Evolutionary conservation across 2,797 vertebrate species (phyloP).

Genomic region (Sphaeramia orbicularis): DNA sequence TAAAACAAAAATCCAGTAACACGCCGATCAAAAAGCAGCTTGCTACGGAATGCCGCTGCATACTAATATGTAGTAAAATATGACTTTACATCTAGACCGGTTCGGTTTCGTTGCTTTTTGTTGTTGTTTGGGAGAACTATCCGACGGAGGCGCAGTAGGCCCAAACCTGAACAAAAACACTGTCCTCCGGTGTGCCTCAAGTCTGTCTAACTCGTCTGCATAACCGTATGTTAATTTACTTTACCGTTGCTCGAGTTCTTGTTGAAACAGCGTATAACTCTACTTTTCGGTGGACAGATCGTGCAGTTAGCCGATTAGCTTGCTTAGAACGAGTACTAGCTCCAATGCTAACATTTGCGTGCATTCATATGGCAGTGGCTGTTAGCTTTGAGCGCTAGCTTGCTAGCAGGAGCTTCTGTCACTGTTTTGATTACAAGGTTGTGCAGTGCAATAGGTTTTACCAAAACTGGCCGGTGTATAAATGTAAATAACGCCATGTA

Average conservation of each 20-base stretch:
- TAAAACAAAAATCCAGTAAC: not conserved
- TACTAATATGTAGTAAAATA: too few species aligned
- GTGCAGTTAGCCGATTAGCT: conserved; percentile 16
- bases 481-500: too few species aligned
- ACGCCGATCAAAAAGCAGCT: rapidly evolving
- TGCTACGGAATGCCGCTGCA: rapidly evolving
- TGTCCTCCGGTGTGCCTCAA: not conserved
- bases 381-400: conserved; percentile 25
- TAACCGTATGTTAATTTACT: too few species aligned
- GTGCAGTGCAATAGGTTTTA: too few species aligned
- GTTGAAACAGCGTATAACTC: rapidly evolving
- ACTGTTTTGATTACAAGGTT: not conserved
- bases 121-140: conserved; percentile 71
- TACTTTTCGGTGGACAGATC: too few species aligned
- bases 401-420: conserved; percentile 14
- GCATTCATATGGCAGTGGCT: conserved; percentile 16
- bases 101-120: conserved; percentile 50
- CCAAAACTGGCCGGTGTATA: too few species aligned
- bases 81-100: not conserved
- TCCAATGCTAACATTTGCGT: conserved; percentile 42
- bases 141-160: conserved; percentile 53
- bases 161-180: conserved; percentile 41
- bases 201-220: not conserved
- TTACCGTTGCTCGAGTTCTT: rapidly evolving
- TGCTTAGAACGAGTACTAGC: conserved; percentile 41